Evolutionary conservation across 2,797 vertebrate species (phyloP).

Genomic region (Sciurus carolinensis): DNA sequence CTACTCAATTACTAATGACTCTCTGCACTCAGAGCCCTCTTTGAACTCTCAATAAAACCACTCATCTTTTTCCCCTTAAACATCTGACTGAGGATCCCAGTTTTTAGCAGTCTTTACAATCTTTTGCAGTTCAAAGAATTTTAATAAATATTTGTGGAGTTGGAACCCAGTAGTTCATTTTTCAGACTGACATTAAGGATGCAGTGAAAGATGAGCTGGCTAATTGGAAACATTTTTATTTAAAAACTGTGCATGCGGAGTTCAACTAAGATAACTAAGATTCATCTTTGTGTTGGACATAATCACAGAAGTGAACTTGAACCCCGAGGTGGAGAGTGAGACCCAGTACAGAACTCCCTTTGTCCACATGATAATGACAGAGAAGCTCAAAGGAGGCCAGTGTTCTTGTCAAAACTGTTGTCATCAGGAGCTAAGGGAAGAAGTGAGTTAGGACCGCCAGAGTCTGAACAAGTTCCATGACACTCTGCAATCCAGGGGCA

Average conservation of each 20-base stretch:
- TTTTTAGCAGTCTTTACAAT: background rate
- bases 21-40: background rate
- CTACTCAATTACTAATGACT: background rate
- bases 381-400: background rate
- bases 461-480: background rate
- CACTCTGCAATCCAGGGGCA: background rate
- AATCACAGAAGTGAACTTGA: background rate
- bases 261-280: background rate
- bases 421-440: background rate
- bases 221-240: slow-evolving; percentile 6
- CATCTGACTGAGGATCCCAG: background rate
- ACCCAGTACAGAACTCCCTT: background rate
- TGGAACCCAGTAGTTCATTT: background rate
- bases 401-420: background rate
- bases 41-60: background rate
- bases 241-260: background rate
- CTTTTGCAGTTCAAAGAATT: background rate
- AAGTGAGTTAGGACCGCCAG: background rate
- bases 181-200: background rate
- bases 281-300: background rate
- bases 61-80: background rate
- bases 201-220: background rate
- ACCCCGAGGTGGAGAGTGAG: background rate
- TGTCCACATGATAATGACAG: background rate
- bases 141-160: slow-evolving; percentile 21